Evolutionary conservation across 2,888 invertebrate species (phyloP).

Genomic region (Horisme vitalbata): DNA sequence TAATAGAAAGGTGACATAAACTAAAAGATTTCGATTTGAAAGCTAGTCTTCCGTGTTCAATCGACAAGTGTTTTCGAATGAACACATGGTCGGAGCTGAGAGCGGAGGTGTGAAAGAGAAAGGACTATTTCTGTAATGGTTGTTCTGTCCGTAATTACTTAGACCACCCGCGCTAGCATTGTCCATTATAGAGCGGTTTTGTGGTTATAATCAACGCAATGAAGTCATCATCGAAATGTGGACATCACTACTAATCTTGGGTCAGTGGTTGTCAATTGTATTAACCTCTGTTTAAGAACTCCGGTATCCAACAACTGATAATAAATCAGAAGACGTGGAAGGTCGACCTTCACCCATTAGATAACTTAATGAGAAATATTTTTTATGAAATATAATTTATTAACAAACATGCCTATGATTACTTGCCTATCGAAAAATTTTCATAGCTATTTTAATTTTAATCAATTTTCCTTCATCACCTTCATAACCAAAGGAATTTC

Average conservation of each 20-base stretch:
- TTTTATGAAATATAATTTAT: too few species aligned
- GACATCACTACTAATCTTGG: constrained; percentile 34
- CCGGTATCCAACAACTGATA: too few species aligned
- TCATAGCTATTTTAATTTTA: too few species aligned
- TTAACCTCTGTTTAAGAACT: neutral
- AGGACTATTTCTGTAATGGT: constrained; percentile 48
- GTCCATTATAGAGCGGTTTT: constrained; percentile 61
- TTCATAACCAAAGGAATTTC: too few species aligned
- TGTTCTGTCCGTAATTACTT: constrained; percentile 58
- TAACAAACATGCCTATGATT: too few species aligned
- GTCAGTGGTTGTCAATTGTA: constrained; percentile 11
- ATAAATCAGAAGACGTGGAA: too few species aligned
- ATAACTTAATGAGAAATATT: too few species aligned
- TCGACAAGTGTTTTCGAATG: constrained; percentile 3
- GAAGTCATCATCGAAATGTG: constrained; percentile 66
- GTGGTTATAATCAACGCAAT: constrained; percentile 66
- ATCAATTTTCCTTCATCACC: too few species aligned
- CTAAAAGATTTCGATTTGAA: too few species aligned
- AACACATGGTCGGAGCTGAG: constrained; percentile 27
- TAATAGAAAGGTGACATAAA: too few species aligned
- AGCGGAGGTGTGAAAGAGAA: constrained; percentile 48
- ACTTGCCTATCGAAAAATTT: too few species aligned
- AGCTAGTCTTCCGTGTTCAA: constrained; percentile 7
- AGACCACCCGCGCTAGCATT: constrained; percentile 67
- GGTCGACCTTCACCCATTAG: too few species aligned